Evolutionary conservation across 2,888 invertebrate species (phyloP).

Genomic region (Drosophila peninsularis): DNA sequence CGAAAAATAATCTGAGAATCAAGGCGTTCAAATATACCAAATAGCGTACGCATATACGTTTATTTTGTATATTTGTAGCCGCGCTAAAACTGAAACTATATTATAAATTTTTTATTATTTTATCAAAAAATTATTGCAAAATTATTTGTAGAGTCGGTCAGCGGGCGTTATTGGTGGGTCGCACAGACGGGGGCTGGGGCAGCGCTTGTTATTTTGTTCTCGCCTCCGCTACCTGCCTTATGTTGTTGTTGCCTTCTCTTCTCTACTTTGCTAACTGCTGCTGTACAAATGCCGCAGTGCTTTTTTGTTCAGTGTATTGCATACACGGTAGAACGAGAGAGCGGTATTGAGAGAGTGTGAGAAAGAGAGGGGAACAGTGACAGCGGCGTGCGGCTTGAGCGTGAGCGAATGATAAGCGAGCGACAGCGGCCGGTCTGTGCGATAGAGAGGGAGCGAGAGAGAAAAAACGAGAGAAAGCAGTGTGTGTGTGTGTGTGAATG

Average conservation of each 20-base stretch:
- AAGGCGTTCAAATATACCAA: slow-evolving; percentile 51
- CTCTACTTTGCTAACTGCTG: slow-evolving; percentile 74
- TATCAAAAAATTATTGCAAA: slow-evolving; percentile 58
- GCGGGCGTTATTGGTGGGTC: slow-evolving; percentile 39
- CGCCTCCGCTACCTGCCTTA: slow-evolving; percentile 47
- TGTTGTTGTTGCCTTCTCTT: slow-evolving; percentile 79
- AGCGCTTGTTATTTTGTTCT: slow-evolving; percentile 59
- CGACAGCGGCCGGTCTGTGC: slow-evolving; percentile 35
- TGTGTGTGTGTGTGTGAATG: slow-evolving; percentile 10
- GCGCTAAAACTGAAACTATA: slow-evolving; percentile 28
- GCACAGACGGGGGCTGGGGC: slow-evolving; percentile 27
- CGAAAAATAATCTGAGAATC: slow-evolving; percentile 50
- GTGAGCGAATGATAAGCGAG: slow-evolving; percentile 54
- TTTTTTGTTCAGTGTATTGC: slow-evolving; percentile 75
- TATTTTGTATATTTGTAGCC: slow-evolving; percentile 46
- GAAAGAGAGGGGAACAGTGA: slow-evolving; percentile 25
- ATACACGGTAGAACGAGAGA: slow-evolving; percentile 35
- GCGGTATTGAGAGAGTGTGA: slow-evolving; percentile 24
- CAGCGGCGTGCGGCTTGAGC: slow-evolving; percentile 38
- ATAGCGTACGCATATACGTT: slow-evolving; percentile 21
- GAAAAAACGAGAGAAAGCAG: slow-evolving; percentile 47
- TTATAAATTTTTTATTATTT: slow-evolving; percentile 49
- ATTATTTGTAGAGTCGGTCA: slow-evolving; percentile 56
- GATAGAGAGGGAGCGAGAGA: slow-evolving; percentile 20
- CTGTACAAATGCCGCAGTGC: slow-evolving; percentile 67